Base-by-base conservation (phyloP, 2,888 invertebrate species). In the Abrostola tripartita region DNA sequence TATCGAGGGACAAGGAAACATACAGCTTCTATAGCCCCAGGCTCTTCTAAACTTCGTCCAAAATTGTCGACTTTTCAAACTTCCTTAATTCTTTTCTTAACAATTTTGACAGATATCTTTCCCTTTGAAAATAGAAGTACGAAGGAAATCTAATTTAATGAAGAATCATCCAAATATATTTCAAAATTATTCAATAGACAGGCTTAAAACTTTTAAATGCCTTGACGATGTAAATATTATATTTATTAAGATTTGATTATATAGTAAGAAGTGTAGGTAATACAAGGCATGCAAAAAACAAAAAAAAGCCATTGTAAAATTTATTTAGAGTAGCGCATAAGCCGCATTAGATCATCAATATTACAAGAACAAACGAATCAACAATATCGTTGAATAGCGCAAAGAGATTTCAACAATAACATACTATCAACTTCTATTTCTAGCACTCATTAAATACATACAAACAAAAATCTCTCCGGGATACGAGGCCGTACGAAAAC, bases 61-160 rank as follows among this genome's bases (percentile, higher is more conserved):
- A 74, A 75, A 65, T 65, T 70, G 55, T 66, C 71, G 78, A 79
- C 79, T 82, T 79, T 81, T 65, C 50, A 76, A 84, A 84, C 81
- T 82, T 81, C 73, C 49, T 47, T 59, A 65, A 64, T 72, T 79
- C 75, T 81, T 78, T 76, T 76, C 68, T 65, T 69, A 67, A 79
- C 81, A 76, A 81, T 82, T 85, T 78, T 84, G 82, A 81, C 79
- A 81, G 84, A 85, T 84, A 81, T 81, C 76, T 24, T 24, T 81
- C 73, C 80, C 77, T 78, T 76, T 74, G 79, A 73, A 76, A 73
- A 71, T 74, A 79, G 70, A 79, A 82, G 76, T 80, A 70, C 61
- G 68, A 75, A 76, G 74, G 71, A 71, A 71, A 81, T 83, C 66
- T 81, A 84, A 84, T 84, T 84, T 74, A 84, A 84, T 84, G 81